Base-by-base conservation (phyloP, 2,113 vertebrate genomes). In the Acanthisitta chloris region DNA sequence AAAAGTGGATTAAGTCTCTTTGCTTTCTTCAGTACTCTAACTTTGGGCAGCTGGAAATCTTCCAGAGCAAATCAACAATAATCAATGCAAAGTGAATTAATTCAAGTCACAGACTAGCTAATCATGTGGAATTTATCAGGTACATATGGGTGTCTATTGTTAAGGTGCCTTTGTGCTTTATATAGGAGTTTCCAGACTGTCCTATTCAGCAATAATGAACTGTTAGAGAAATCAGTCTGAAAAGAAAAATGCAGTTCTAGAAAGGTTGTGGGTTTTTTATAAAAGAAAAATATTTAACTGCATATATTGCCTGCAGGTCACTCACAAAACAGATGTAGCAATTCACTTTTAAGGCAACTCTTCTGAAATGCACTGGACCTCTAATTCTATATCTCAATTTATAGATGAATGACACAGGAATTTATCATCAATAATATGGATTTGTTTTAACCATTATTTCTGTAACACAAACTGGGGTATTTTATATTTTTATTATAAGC, bases 261-360 rank as follows among this genome's bases (percentile, higher is more conserved):
- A 36, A 69, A 79, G 13, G 2, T 23, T 21, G n/a, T 8, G 4
- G 19, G 2, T 0, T 1, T 16, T 69, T 79, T 42, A n/a, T 42
- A 38, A 59, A 78, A 74, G 14, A 40, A 81, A 46, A 81, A 57
- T 61, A 18, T 46, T 43, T n/a, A 46, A 3, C 65, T 71, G 25
- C 31, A 23, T 61, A 17, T 67, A 55, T 49, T 82, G 21, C 26
- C 14, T 40, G 24, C 13, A 79, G 42, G 12, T 88, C 23, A 71
- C n/a, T 52, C n/a, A 29, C 34, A 42, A 82, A 74, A 55, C 20
- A 55, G 52, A 26, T n/a, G 11, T 17, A 79, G 26, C 21, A 40
- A 71, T 72, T 86, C 4, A 48, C 14, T 73, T 59, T 51, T 7
- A 72, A 19, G n/a, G 28, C 14, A 72, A 36, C 7, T 65, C 8